Conservation (phyloP, 1,140 invertebrate species). For the Conus ventricosus region DNA sequence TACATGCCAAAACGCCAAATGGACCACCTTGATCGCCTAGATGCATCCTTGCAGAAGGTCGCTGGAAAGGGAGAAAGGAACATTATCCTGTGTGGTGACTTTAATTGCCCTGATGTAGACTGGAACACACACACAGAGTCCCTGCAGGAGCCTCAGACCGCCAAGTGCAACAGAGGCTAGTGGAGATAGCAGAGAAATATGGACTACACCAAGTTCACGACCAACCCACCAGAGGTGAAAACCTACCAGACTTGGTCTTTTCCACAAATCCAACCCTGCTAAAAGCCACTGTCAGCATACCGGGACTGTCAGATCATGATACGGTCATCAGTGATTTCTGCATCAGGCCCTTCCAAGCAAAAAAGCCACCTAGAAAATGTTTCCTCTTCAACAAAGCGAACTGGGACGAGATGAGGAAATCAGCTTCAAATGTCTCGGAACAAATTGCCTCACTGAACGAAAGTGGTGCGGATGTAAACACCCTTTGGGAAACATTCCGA, state of each 20-base stretch:
- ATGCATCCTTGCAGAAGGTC: neutral
- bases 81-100: neutral
- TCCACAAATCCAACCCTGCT: neutral
- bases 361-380: no score
- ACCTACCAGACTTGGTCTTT: neutral
- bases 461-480: no score
- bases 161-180: neutral
- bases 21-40: neutral
- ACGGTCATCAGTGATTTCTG: no score
- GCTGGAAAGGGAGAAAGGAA: neutral
- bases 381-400: no score
- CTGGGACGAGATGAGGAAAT: neutral
- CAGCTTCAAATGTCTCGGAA: neutral
- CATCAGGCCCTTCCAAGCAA: no score
- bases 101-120: constrained; percentile 20
- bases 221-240: neutral
- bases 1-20: constrained; percentile 37
- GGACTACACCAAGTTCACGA: neutral
- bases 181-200: neutral
- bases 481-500: no score
- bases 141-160: neutral
- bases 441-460: no score
- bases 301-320: no score
- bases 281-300: neutral
- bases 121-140: neutral